Base-by-base conservation (phyloP, 1,140 invertebrate species). In the Drosophila aff. region DNA sequence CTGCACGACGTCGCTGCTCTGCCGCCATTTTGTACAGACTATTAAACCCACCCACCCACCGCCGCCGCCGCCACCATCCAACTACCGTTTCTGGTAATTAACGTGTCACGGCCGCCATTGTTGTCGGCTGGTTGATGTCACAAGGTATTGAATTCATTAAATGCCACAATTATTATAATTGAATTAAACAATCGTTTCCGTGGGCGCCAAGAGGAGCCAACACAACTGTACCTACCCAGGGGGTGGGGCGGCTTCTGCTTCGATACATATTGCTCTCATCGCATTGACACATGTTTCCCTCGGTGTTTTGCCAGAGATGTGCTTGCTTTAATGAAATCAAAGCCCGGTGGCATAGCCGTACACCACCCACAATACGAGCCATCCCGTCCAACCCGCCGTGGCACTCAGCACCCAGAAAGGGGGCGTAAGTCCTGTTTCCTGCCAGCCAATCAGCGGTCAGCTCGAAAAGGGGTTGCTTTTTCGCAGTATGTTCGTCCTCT, bases 131-230 rank as follows among this genome's bases (percentile, higher is more conserved):
- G 38, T 23, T 73, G 55, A 77, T 89, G 78, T 82, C 53, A 11
- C 53, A 57, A 57, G 36, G 36, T 57, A 57, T 57, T 57, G 87
- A 85, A 85, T 91, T 79, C 87, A 92, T 92, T 92, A 91, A 91
- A 92, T 92, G 77, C 91, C 91, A 91, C 91, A 92, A 92, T 92
- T 91, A 92, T 92, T 92, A 80, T 92, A 92, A 92, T 92, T 92
- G 92, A 92, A 87, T 92, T 92, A 91, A 91, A 77, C 82, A 80
- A 80, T 77, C 76, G 83, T 67, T 75, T 62, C 61, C 44, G 62
- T 33, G 49, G 61, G 62, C 52, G 38, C 66, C 59, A 44, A 58
- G 52, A 47, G 62, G 67, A 49, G 50, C 52, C 50, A 58, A 43
- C 73, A 64, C 84, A 79, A 90, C 84, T 89, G 85, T 89, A 84